These are phyloP conservation scores for Drosophila elegans DNA, from an alignment of 1,140 invertebrate species.

Conservation along the genomic window DNA sequence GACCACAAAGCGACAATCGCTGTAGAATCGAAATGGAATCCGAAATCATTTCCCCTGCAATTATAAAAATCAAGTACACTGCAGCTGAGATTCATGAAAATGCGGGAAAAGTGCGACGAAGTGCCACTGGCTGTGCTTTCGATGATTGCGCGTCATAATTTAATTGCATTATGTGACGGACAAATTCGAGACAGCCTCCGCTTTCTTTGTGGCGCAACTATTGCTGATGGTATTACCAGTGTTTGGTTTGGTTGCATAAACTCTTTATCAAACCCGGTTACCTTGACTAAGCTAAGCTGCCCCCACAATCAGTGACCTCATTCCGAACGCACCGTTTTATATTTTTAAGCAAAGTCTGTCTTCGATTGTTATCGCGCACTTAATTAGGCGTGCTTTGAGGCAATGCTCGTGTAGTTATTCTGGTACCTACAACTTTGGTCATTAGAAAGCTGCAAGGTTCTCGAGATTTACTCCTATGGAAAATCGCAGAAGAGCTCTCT, in stretches of 20 bases:
- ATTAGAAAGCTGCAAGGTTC: slow-evolving; percentile 57
- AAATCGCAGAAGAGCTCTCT: slow-evolving; percentile 17
- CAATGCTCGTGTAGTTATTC: slow-evolving; percentile 49
- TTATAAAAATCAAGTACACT: slow-evolving; percentile 32
- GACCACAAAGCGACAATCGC: slow-evolving; percentile 60
- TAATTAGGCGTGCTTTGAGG: slow-evolving; percentile 74
- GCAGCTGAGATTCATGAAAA: slow-evolving; percentile 40
- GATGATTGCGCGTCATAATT: slow-evolving; percentile 58
- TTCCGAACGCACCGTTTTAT: slow-evolving; percentile 32
- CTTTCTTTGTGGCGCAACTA: slow-evolving; percentile 61
- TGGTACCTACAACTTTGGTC: slow-evolving; percentile 42
- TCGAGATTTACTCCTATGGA: background rate
- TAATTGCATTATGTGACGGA: slow-evolving; percentile 72
- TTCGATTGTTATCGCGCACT: slow-evolving; percentile 69
- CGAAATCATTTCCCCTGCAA: background rate
- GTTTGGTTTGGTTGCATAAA: slow-evolving; percentile 58
- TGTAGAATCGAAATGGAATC: slow-evolving; percentile 32
- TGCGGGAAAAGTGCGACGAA: slow-evolving; percentile 72
- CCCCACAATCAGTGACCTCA: slow-evolving; percentile 67
- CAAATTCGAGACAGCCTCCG: slow-evolving; percentile 43
- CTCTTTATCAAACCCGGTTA: slow-evolving; percentile 17
- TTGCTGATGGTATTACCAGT: slow-evolving; percentile 3
- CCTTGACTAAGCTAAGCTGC: slow-evolving; percentile 36
- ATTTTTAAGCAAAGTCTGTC: slow-evolving; percentile 6
- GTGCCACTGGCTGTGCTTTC: slow-evolving; percentile 76